Conservation (phyloP, 1,140 invertebrate genomes). For the Conus ventricosus region DNA sequence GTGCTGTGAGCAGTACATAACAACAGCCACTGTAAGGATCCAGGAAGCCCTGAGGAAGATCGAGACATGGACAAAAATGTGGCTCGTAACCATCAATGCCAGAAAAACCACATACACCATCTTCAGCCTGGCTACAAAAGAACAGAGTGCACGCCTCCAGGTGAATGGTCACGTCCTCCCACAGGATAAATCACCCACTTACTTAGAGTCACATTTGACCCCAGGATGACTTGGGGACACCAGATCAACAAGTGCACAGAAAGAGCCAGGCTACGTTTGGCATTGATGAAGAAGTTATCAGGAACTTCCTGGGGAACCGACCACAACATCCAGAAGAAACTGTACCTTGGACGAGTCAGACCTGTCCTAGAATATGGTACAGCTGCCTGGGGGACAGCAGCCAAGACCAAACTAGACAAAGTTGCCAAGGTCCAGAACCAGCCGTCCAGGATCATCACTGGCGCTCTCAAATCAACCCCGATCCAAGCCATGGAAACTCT, state of each 20-base stretch:
- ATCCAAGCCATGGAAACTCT: conserved; percentile 8
- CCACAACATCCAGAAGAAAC: background rate
- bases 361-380: conserved; percentile 38
- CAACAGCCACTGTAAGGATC: conserved; percentile 40
- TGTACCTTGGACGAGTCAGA: conserved; percentile 23
- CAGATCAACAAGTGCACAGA: conserved; percentile 10
- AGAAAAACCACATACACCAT: conserved; percentile 18
- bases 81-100: conserved; percentile 16
- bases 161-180: background rate
- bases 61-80: conserved; percentile 28
- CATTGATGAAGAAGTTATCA: background rate
- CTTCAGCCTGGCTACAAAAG: conserved; percentile 14
- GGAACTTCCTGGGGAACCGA: background rate
- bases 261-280: background rate
- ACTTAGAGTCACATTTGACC: conserved; percentile 4
- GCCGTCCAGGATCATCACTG: conserved; percentile 37
- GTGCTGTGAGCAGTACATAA: conserved; percentile 33
- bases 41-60: conserved; percentile 24
- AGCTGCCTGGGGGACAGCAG: conserved; percentile 25
- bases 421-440: conserved; percentile 36
- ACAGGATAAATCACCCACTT: background rate
- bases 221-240: background rate
- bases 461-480: conserved; percentile 26
- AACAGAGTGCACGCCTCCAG: background rate
- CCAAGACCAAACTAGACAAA: conserved; percentile 21